Evolutionary conservation across 2,113 vertebrate genomes (phyloP).

Genomic region (Carassius auratus): DNA sequence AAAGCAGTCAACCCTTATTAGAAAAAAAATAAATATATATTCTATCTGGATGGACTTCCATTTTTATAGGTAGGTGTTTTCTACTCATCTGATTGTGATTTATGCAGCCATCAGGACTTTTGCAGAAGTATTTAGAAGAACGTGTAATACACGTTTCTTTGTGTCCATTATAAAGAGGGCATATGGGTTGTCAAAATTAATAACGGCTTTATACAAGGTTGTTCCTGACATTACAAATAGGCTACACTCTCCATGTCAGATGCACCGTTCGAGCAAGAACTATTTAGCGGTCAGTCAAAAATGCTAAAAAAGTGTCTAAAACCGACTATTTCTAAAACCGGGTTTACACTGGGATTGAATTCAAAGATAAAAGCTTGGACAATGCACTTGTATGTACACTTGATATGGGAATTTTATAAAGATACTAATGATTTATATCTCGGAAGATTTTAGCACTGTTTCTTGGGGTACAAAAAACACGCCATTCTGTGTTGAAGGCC

Average conservation of each 20-base stretch:
- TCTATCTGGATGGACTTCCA: slow-evolving; percentile 50
- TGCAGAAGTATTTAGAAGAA: slow-evolving; percentile 16
- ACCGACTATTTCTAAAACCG: background rate
- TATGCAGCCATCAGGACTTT: slow-evolving; percentile 37
- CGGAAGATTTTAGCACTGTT: background rate
- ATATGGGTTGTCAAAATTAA: slow-evolving; percentile 8
- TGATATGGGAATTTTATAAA: background rate
- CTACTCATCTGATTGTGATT: slow-evolving; percentile 56
- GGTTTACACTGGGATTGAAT: background rate
- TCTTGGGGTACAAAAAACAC: background rate
- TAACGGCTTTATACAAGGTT: background rate
- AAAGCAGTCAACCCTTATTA: slow-evolving; percentile 51
- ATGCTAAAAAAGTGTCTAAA: background rate
- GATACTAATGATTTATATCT: background rate
- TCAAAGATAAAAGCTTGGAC: background rate
- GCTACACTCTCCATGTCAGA: background rate
- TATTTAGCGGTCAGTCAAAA: background rate
- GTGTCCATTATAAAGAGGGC: background rate
- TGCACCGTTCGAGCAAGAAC: background rate
- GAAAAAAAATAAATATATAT: slow-evolving; percentile 37
- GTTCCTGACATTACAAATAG: background rate
- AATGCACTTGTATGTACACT: background rate
- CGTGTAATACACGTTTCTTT: background rate
- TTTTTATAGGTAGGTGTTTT: slow-evolving; percentile 70
- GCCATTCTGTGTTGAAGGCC: background rate